Base-by-base conservation (phyloP, 2,888 invertebrate species). In the Drosophila yooni region DNA sequence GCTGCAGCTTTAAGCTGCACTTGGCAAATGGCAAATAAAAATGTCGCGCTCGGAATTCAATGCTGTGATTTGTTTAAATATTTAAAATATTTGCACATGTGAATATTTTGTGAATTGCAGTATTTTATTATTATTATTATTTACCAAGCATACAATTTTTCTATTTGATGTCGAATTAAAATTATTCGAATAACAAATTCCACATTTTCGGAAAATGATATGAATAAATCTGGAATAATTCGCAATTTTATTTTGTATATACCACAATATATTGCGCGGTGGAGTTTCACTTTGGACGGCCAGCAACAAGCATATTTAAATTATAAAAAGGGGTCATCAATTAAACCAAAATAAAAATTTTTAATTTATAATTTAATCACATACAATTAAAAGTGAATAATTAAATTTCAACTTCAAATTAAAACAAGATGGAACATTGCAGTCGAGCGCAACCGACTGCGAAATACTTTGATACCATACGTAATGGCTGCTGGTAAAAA, bases 1-100 rank as follows among this genome's bases (percentile, higher is more conserved):
- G 75, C 71, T 81, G 82, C 81, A 79, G 67, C 67, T 29, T 27
- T n/a, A 50, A 21, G 59, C 34, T n/a, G 29, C 57, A 40, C 15
- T 31, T 21, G 21, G 21, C 21, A 5, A 36, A 29, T 59, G 46
- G 21, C 25, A 58, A 25, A 18, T 33, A 33, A 13, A 27, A 2
- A 46, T 25, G 18, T 58, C 46, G 5, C 7, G 13, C 33, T 31
- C 33, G 25, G 8, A 13, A 36, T 27, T 46, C 7, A 33, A 10
- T 21, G 25, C n/a, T n/a, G 4, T 1, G 38, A 3, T 7, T 33
- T 25, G 5, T 27, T n/a, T 13, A 18, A 36, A 25, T 10, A 36
- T 21, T 36, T 7, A 8, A 7, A 4, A 18, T 18, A 25, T 27
- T 27, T 27, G 15, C 27, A 13, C 18, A 27, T 21, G 21, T 21